These are phyloP conservation scores for Schlechtendalia chinensis DNA, from an alignment of 1,140 invertebrate genomes.

Conservation along the genomic window DNA sequence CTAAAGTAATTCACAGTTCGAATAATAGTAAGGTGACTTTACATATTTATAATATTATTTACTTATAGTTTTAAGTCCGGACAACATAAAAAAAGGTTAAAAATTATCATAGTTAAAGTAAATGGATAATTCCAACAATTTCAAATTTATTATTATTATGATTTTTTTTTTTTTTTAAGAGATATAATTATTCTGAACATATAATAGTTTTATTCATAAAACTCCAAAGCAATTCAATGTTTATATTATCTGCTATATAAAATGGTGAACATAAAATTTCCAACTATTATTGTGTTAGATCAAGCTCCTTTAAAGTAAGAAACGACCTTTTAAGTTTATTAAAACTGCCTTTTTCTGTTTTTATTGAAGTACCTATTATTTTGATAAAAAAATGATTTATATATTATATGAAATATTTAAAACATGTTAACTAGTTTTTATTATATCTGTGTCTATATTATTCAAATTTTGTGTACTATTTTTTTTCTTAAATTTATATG, in stretches of 20 bases:
- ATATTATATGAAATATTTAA: conserved; percentile 7
- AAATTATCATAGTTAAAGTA: neutral
- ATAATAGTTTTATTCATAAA: conserved; percentile 1
- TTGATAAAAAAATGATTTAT: conserved; percentile 11
- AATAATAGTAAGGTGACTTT: too few species aligned
- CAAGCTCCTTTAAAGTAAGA: neutral
- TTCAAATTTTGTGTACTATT: neutral
- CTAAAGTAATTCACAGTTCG: too few species aligned
- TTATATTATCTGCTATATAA: neutral
- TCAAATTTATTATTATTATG: too few species aligned
- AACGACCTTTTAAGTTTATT: conserved; percentile 20
- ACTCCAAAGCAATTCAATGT: neutral
- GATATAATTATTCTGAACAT: neutral
- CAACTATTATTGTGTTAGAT: neutral
- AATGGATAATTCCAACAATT: conserved; percentile 14
- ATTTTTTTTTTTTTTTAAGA: neutral
- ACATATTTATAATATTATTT: too few species aligned
- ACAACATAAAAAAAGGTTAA: too few species aligned
- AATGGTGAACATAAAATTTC: neutral
- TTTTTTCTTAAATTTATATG: neutral
- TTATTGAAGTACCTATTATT: neutral
- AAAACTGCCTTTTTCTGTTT: conserved; percentile 14
- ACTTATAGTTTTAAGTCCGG: too few species aligned
- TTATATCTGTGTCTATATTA: neutral
- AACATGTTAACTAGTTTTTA: conserved; percentile 7